Percentiles rank a stretch among this genome's conserved stretches.
phyloP scores from a whole-genome alignment of 2,113 vertebrate species.

The Brachirus orientalis region DNA sequence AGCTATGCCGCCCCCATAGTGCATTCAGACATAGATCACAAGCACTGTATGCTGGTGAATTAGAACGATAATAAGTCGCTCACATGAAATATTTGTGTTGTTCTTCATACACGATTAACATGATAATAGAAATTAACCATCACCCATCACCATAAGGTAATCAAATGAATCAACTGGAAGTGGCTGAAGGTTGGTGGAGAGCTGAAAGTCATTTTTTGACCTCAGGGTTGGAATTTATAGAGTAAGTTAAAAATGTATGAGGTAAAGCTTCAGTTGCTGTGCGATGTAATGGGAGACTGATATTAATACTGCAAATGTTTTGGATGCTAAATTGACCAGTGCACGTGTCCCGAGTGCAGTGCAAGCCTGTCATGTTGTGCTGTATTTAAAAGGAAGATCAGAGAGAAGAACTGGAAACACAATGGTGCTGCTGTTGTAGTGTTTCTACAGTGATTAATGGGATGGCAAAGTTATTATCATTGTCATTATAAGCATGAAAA shows the following conservation, averaged over 20 bases:
- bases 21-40: too few species aligned
- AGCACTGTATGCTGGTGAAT: too few species aligned
- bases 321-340: not conserved
- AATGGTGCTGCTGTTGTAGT: constrained; percentile 7
- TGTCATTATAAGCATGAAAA: constrained; percentile 50
- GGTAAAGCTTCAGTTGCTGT: not conserved
- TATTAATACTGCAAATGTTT: not conserved
- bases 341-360: constrained; percentile 26
- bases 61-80: too few species aligned
- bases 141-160: too few species aligned
- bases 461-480: constrained; percentile 58
- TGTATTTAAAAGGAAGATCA: not conserved
- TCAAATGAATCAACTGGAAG: not conserved
- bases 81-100: too few species aligned
- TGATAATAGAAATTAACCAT: too few species aligned
- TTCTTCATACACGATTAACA: too few species aligned
- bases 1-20: too few species aligned
- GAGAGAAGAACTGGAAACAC: not conserved
- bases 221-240: not conserved
- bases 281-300: not conserved
- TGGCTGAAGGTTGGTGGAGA: not conserved
- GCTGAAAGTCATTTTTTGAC: not conserved
- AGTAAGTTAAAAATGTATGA: not conserved
- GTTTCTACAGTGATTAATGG: constrained; percentile 55
- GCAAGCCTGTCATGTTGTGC: not conserved